Base-by-base conservation (phyloP, 2,888 invertebrate genomes). In the Pyrgus malvae region DNA sequence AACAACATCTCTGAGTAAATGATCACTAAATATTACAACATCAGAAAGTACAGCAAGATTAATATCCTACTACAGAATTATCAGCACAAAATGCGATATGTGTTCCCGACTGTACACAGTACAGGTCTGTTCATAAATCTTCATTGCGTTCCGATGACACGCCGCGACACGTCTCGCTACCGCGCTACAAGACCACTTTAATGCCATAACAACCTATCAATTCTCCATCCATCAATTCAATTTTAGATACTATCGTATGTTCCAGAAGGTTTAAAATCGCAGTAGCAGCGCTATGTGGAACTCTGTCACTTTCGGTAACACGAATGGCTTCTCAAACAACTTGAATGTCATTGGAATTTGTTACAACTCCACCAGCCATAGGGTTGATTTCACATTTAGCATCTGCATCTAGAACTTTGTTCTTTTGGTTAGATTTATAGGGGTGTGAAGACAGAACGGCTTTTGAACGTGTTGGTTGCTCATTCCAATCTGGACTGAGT, bases 121-220 rank as follows among this genome's bases (percentile, higher is more conserved):
- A 78, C 80, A 77, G 77, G 80, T 71, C 76, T 78, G 85, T 81
- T 83, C 89, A 88, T 90, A 89, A 90, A 90, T 89, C 90, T 90
- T 89, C 88, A 89, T 89, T 87, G 86, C 85, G 81, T 83, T 81
- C 80, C 87, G 89, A 89, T 88, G 89, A 90, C 90, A 89, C 76
- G 83, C 86, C 85, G 79, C 89, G 89, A 88, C 90, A 88, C 86
- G 82, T 86, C 84, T 82, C 78, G 88, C 88, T 88, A 87, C 88
- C 86, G 88, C 81, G 84, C 85, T 82, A 75, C 80, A 66, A 69
- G 68, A 62, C 49, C 57, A 57, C 46, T 57, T 56, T 56, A 70
- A 59, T 55, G 60, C 62, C 61, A 61, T 62, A 80, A 83, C 63
- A 69, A 69, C 78, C 57, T 76, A 80, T 50, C 50, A 31, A 33